Percentiles rank a stretch among this genome's conserved stretches.
These are phyloP conservation scores for Hemitrygon akajei DNA, from an alignment of 2,797 vertebrate genomes.

Conservation along the genomic window DNA sequence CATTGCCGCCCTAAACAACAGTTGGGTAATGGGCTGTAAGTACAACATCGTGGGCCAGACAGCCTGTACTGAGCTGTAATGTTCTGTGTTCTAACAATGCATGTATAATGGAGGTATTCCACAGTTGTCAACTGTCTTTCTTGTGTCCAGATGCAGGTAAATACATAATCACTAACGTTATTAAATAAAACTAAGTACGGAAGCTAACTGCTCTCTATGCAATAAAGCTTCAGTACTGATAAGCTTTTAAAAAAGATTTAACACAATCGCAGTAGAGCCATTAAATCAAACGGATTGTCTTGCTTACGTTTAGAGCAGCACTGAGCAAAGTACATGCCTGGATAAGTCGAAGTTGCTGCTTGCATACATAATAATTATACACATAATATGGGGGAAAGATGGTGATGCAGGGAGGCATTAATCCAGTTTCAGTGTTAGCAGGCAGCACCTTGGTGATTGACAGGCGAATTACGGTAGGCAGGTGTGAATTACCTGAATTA, in stretches of 20 bases:
- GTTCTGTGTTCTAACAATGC: neutral
- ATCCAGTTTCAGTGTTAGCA: neutral
- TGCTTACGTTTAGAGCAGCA: neutral
- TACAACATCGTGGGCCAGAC: too few relatives aligned
- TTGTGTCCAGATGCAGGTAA: neutral
- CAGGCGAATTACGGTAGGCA: neutral
- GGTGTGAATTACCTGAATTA: constrained; percentile 33
- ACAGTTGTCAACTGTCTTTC: neutral
- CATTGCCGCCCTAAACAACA: too few relatives aligned
- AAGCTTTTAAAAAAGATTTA: constrained; percentile 11
- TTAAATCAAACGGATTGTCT: neutral
- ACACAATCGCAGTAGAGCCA: neutral
- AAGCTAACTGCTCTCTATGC: neutral
- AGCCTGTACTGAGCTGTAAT: too few relatives aligned
- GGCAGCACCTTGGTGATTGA: neutral
- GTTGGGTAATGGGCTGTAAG: too few relatives aligned
- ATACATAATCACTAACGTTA: constrained; percentile 5
- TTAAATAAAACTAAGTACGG: neutral
- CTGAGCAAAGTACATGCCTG: neutral
- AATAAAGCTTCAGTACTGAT: neutral
- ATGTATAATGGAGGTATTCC: neutral
- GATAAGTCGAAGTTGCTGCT: neutral
- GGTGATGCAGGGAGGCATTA: neutral
- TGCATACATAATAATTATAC: neutral
- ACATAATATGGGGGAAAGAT: neutral